Evolutionary conservation across 2,113 vertebrate genomes (phyloP).

Genomic region (Mesocricetus auratus): DNA sequence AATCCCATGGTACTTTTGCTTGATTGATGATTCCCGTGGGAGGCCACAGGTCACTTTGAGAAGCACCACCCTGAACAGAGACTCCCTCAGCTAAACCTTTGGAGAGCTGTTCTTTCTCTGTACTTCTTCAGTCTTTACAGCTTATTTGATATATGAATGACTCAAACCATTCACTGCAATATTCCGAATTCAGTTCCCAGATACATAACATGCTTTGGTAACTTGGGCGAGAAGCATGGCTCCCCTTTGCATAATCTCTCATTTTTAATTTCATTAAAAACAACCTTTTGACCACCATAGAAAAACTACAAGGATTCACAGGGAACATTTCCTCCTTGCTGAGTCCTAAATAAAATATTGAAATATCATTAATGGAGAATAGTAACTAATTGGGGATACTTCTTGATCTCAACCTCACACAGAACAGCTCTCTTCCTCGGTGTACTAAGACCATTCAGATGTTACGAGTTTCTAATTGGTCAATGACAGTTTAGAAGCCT

Average conservation of each 20-base stretch:
- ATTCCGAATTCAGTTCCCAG: background rate
- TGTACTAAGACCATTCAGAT: background rate
- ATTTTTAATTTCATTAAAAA: background rate
- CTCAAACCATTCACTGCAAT: background rate
- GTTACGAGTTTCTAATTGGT: background rate
- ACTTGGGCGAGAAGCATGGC: background rate
- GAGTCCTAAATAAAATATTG: background rate
- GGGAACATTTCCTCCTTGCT: background rate
- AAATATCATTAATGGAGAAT: background rate
- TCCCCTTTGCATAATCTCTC: background rate
- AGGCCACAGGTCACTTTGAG: background rate
- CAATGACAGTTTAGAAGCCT: background rate
- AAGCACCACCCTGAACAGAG: background rate
- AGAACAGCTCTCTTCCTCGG: background rate
- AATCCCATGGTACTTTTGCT: background rate
- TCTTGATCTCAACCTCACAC: background rate
- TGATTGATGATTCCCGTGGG: background rate
- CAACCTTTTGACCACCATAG: background rate
- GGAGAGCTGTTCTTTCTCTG: background rate
- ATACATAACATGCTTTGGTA: background rate
- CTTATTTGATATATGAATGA: background rate
- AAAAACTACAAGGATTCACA: background rate
- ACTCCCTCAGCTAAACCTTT: background rate
- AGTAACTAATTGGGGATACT: background rate
- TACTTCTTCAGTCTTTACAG: background rate